Evolutionary conservation across 2,113 vertebrate species (phyloP).

Genomic region (Oophaga pumilio): DNA sequence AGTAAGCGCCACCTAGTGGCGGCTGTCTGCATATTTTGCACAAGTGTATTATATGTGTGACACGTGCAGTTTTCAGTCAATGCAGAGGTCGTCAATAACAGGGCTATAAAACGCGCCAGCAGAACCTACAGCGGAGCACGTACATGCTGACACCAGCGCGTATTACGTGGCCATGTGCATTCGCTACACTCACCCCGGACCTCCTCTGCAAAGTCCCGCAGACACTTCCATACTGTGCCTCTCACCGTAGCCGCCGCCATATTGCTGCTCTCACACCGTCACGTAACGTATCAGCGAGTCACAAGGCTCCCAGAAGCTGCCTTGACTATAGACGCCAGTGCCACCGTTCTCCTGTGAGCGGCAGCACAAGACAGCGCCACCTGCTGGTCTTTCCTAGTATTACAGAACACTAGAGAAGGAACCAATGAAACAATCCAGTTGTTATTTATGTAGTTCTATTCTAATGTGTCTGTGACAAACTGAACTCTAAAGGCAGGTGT

Average conservation of each 20-base stretch:
- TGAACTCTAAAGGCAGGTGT: too few relatives aligned
- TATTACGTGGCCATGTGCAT: neutral
- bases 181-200: constrained; percentile 13
- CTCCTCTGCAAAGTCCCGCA: constrained; percentile 19
- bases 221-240: neutral
- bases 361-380: neutral
- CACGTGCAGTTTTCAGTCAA: neutral
- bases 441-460: too few relatives aligned
- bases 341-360: too few relatives aligned
- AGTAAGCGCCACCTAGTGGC: neutral
- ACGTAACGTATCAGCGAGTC: neutral
- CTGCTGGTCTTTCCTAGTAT: neutral
- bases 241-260: neutral
- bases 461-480: too few relatives aligned
- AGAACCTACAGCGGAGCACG: neutral
- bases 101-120: neutral
- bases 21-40: neutral
- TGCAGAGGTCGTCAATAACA: neutral
- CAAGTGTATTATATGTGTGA: neutral
- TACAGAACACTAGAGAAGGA: too few relatives aligned
- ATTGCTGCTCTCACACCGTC: neutral
- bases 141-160: neutral
- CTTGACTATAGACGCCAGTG: too few relatives aligned
- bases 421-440: too few relatives aligned
- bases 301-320: neutral